These are phyloP conservation scores for Drosophila anomalata DNA, from an alignment of 2,888 invertebrate species.

Conservation along the genomic window DNA sequence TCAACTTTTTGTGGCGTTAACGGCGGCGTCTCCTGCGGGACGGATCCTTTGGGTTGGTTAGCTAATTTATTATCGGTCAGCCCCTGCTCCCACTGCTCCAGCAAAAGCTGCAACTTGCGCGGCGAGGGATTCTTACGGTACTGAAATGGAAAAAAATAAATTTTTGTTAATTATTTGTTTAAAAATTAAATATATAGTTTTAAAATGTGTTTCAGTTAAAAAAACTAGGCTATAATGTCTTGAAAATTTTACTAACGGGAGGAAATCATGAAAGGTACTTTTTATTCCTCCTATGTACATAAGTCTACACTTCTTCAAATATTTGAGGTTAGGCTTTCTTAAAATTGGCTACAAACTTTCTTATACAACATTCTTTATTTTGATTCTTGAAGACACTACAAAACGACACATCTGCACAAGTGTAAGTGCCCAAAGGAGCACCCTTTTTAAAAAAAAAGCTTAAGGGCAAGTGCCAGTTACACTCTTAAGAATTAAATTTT, in stretches of 20 bases:
- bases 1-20: slow-evolving; percentile 79
- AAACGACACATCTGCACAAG: neutral
- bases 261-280: no score
- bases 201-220: no score
- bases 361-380: no score
- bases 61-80: slow-evolving; percentile 8
- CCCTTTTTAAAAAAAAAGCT: neutral
- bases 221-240: no score
- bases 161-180: neutral
- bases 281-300: no score
- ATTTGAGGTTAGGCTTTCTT: neutral
- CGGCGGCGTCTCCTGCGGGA: slow-evolving; percentile 44
- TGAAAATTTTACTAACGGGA: no score
- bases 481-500: neutral
- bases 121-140: slow-evolving; percentile 61
- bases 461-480: neutral
- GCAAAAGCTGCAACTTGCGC: slow-evolving; percentile 43
- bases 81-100: slow-evolving; percentile 2
- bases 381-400: no score
- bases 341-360: neutral
- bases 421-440: neutral
- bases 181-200: no score
- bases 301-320: neutral
- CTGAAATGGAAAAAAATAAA: slow-evolving; percentile 34
- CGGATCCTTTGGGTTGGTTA: slow-evolving; percentile 28